phyloP scores from a whole-genome alignment of 2,888 invertebrate species.

The Philereme transversata region DNA sequence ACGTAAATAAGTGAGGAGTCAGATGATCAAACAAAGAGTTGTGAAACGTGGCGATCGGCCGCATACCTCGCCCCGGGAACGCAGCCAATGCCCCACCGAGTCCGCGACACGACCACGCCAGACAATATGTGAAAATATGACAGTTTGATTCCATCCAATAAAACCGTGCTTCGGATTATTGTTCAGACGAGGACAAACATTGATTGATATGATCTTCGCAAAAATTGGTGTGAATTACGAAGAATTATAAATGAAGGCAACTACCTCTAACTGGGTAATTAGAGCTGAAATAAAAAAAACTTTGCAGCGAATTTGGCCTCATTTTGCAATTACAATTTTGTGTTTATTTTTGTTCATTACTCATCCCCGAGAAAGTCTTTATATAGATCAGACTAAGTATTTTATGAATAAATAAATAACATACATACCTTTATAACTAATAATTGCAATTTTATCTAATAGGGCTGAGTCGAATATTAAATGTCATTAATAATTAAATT shows the following conservation, averaged over 20 bases:
- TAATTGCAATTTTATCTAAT: conserved; percentile 18
- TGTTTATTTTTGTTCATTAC: conserved; percentile 30
- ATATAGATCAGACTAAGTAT: conserved; percentile 4
- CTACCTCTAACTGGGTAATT: neutral
- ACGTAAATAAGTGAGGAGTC: conserved; percentile 68
- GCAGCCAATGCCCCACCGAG: conserved; percentile 70
- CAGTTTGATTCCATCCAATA: conserved; percentile 49
- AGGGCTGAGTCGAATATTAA: conserved; percentile 20
- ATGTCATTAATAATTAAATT: conserved; percentile 44
- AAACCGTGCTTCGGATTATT: conserved; percentile 20
- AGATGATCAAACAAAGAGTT: conserved; percentile 75
- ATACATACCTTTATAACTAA: conserved; percentile 1
- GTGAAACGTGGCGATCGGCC: conserved; percentile 69
- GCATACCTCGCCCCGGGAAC: conserved; percentile 73
- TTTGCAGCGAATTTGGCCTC: conserved; percentile 28
- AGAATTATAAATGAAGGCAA: neutral
- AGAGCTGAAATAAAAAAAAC: conserved; percentile 9
- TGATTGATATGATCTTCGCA: conserved; percentile 20
- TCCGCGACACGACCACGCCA: conserved; percentile 52
- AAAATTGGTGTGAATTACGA: conserved; percentile 8
- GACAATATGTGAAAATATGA: conserved; percentile 60
- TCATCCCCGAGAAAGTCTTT: conserved; percentile 26
- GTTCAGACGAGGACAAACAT: conserved; percentile 15
- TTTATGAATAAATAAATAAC: conserved; percentile 3
- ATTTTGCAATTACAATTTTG: conserved; percentile 37